Evolutionary conservation across 2,888 invertebrate species (phyloP).

Genomic region (Mesorhabditis spiculigera): DNA sequence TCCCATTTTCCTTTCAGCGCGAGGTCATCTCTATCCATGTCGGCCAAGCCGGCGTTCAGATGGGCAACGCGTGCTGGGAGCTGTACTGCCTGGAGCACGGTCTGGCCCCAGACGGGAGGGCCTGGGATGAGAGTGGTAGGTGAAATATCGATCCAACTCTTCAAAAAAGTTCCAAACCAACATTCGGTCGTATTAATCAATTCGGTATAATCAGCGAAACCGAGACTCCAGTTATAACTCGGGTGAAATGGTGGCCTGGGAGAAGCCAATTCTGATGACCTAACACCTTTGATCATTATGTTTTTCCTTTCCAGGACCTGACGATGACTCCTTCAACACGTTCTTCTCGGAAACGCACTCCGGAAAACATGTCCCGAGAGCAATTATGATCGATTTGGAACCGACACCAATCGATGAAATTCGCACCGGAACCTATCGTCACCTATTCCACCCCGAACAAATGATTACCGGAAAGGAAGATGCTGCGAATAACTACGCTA

Average conservation of each 20-base stretch:
- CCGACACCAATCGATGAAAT: slow-evolving; percentile 59
- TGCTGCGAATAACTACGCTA: slow-evolving; percentile 63
- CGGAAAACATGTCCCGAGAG: slow-evolving; percentile 70
- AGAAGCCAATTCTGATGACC: too few species aligned
- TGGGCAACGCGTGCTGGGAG: slow-evolving; percentile 66
- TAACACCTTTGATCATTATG: too few species aligned
- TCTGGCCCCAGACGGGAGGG: slow-evolving; percentile 63
- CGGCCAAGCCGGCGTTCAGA: slow-evolving; percentile 53
- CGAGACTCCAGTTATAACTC: too few species aligned
- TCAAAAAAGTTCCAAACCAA: background rate
- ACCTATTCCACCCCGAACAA: slow-evolving; percentile 93
- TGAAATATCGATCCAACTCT: slow-evolving; percentile 7
- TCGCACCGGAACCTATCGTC: slow-evolving; percentile 71
- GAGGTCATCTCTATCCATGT: slow-evolving; percentile 53
- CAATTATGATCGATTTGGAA: slow-evolving; percentile 48
- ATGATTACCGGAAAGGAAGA: slow-evolving; percentile 67
- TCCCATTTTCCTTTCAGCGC: slow-evolving; percentile 28
- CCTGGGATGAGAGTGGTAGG: slow-evolving; percentile 32
- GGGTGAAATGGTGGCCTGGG: background rate
- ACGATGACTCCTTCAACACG: slow-evolving; percentile 86
- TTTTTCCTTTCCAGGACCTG: slow-evolving; percentile 21
- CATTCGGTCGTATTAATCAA: background rate
- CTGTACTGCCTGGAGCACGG: slow-evolving; percentile 66
- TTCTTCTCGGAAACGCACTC: slow-evolving; percentile 69
- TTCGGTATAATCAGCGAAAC: too few species aligned